Percentiles rank a stretch among this genome's conserved stretches.
Evolutionary conservation across 2,888 invertebrate species (phyloP).

Genomic region (Deilephila elpenor): DNA sequence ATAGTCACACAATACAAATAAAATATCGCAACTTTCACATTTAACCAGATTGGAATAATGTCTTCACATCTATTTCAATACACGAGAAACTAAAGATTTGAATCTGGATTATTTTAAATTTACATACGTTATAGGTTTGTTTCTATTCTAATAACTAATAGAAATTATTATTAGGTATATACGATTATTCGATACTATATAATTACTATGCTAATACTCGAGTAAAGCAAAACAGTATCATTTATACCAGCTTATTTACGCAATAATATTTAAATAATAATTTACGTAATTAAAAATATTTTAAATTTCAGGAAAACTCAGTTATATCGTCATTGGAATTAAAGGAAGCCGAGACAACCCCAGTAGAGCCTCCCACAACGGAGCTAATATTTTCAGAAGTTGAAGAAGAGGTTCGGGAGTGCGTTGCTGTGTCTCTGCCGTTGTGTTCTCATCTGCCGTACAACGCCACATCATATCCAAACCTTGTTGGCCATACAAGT

Average conservation of each 20-base stretch:
- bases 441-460: constrained; percentile 90
- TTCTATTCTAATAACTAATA: too few relatives aligned
- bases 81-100: constrained; percentile 17
- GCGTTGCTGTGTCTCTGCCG: constrained; percentile 86
- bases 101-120: background rate
- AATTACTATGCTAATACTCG: too few relatives aligned
- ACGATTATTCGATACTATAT: too few relatives aligned
- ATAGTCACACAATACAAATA: constrained; percentile 29
- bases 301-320: constrained; percentile 71
- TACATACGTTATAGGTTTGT: background rate
- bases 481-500: constrained; percentile 88
- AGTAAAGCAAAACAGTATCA: background rate
- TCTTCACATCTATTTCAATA: constrained; percentile 23
- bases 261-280: too few relatives aligned
- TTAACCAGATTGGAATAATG: constrained; percentile 16
- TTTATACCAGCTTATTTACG: background rate
- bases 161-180: too few relatives aligned
- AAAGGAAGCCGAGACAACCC: constrained; percentile 70
- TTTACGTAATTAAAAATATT: background rate
- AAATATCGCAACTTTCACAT: constrained; percentile 31
- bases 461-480: constrained; percentile 93
- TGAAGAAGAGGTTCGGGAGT: constrained; percentile 87
- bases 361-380: constrained; percentile 70
- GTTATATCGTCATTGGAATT: constrained; percentile 76
- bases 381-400: constrained; percentile 69